Evolutionary conservation across 2,888 invertebrate species (phyloP), one percentile per base, ranked within the genome.

Genomic region (Dione juno): DNA sequence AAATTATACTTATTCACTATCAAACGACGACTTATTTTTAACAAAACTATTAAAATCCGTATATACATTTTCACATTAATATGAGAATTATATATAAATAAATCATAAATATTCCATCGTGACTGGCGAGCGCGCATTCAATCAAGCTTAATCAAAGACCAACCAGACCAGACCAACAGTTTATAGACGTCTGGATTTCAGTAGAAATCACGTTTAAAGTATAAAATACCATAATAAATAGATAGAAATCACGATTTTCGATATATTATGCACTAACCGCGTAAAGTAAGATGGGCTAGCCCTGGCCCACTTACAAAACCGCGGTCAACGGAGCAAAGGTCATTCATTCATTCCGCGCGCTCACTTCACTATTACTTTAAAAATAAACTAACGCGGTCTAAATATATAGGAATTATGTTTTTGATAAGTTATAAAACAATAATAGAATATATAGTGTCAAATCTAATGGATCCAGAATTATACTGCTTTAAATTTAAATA

Each of bases 241-340:
- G 70, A 70, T 65, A 64, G 70, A 35, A 70, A 70, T 70, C 70
- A 73, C 67, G 67, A 70, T 45, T 68, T 28, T 40, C 53, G 21
- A 67, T 65, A 70, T 70, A 73, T 70, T 73, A 68, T 71, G 65
- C 72, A 61, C 64, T 63, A 70, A 65, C 70, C 70, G 72, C 67
- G 70, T 61, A 54, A 67, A 67, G 19, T 50, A 76, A 75, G 80
- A 79, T 73, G 75, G 78, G 76, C 79, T 70, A 76, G 74, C 77
- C 78, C 80, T 82, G 87, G 81, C 86, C 88, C 82, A 88, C 83
- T 88, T 89, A 85, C 81, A 76, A 81, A 82, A 79, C 81, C 78
- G 83, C 84, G 86, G 84, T 83, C 82, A 83, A 71, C 79, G 72
- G 78, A 76, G 77, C 83, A 86, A 82, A 79, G 78, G 79, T 78